Percentiles rank a stretch among this genome's conserved stretches.
phyloP scores from a whole-genome alignment of 2,888 invertebrate species.

The Ypsolopha sequella region DNA sequence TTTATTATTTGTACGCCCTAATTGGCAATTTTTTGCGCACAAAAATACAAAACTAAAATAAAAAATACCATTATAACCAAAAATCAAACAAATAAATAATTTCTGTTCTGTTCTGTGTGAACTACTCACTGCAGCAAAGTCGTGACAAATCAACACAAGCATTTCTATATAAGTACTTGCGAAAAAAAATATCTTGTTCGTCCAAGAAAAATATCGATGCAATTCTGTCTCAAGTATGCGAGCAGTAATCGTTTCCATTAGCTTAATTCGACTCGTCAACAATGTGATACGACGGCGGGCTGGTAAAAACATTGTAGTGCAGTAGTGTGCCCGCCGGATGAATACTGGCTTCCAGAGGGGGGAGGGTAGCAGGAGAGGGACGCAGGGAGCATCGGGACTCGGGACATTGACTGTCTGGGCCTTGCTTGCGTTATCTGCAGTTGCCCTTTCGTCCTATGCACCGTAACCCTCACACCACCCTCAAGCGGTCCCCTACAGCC shows the following conservation, averaged over 20 bases:
- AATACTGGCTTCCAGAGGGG: slow-evolving; percentile 15
- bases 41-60: no score
- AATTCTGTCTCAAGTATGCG: slow-evolving; percentile 49
- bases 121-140: no score
- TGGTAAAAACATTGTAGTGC: slow-evolving; percentile 3
- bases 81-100: no score
- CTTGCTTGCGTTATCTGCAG: slow-evolving; percentile 65
- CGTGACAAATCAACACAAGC: no score
- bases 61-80: no score
- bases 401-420: slow-evolving; percentile 69
- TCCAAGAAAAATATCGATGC: slow-evolving; percentile 1
- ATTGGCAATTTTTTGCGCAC: no score
- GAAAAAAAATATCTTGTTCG: not conserved
- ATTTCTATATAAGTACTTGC: no score
- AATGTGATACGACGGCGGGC: slow-evolving; percentile 14
- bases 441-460: slow-evolving; percentile 69
- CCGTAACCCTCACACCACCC: slow-evolving; percentile 57
- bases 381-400: no score
- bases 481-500: slow-evolving; percentile 41
- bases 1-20: no score
- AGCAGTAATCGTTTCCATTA: slow-evolving; percentile 53
- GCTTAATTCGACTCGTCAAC: slow-evolving; percentile 37
- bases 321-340: slow-evolving; percentile 17
- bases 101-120: no score
- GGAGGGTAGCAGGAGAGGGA: slow-evolving; percentile 22